Base-by-base conservation (phyloP, 2,113 vertebrate species). In the Notarius quadriscutis region DNA sequence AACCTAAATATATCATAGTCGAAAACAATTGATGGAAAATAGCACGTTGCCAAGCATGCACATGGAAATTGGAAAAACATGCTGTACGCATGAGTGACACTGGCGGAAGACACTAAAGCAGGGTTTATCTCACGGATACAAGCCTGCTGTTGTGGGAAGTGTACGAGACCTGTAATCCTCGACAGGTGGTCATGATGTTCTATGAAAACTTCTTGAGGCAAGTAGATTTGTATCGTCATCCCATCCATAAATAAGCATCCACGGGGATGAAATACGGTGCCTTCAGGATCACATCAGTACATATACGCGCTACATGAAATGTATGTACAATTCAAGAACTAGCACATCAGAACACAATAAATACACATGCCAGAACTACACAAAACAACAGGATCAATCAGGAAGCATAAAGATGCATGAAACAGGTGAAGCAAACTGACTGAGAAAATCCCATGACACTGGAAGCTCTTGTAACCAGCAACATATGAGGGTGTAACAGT, bases 1-100 rank as follows among this genome's bases (percentile, higher is more conserved):
- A 88, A 89, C 69, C 90, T 72, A 81, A 90, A 81, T 71, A 71
- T 22, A 60, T 79, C 20, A 51, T 48, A 1, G 4, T 48, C 20
- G 34, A 75, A 74, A 78, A 87, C 81, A 67, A 48, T 7, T 7
- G 14, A 83, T 41, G 69, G 63, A 20, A 82, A 57, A 71, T 10
- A 2, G 8, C 34, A 67, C 2, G 1, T n/a, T 15, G 14, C 81
- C 81, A 67, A 83, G 53, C 62, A 18, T 67, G 81, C 62, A 51
- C 12, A 67, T 53, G 81, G 48, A 83, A 83, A 83, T 67, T 67
- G 81, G 81, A 83, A 83, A 83, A 83, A 83, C 41, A 4, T 67
- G 62, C 41, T 27, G 34, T n/a, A 67, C 25, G 62, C 81, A 51
- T 83, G 81, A 83, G 62, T 83, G 81, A 83, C 62, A 67, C 2